A percentile compares a stretch with the other conserved stretches of the same genome.
These are phyloP conservation scores for Cygnus olor DNA, from an alignment of 2,797 vertebrate species.

Conservation along the genomic window DNA sequence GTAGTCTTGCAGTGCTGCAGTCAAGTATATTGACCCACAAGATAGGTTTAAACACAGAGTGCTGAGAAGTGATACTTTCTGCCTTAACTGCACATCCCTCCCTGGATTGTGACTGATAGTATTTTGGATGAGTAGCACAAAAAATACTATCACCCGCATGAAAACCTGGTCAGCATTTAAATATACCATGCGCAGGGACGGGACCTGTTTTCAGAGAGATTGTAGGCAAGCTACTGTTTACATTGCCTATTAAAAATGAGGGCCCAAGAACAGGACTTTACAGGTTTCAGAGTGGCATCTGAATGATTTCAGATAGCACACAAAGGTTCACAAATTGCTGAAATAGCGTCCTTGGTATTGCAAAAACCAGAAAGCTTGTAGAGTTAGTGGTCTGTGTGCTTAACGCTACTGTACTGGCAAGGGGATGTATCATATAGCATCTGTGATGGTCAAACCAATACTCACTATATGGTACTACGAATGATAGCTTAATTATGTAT, in stretches of 20 bases:
- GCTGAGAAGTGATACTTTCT: neutral
- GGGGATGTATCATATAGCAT: fast-evolving
- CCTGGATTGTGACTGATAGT: neutral
- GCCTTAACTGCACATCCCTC: neutral
- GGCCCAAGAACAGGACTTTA: neutral
- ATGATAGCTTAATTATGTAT: neutral
- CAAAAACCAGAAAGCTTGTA: neutral
- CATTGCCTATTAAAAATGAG: neutral
- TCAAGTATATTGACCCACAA: neutral
- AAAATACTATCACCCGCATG: neutral
- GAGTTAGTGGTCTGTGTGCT: neutral
- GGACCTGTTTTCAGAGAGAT: neutral
- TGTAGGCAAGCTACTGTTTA: neutral
- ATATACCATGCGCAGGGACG: neutral
- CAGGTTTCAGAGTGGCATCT: neutral
- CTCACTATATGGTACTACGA: neutral
- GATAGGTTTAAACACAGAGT: neutral
- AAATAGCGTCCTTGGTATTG: neutral
- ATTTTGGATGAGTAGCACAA: neutral
- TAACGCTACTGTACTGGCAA: neutral
- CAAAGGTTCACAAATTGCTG: neutral
- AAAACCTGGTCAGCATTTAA: neutral
- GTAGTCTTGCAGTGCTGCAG: neutral
- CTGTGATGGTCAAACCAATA: neutral
- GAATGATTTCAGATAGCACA: neutral